Percentiles rank a stretch among this genome's conserved stretches.
These are phyloP conservation scores for Halictus ligatus DNA, from an alignment of 2,888 invertebrate genomes.

Conservation along the genomic window DNA sequence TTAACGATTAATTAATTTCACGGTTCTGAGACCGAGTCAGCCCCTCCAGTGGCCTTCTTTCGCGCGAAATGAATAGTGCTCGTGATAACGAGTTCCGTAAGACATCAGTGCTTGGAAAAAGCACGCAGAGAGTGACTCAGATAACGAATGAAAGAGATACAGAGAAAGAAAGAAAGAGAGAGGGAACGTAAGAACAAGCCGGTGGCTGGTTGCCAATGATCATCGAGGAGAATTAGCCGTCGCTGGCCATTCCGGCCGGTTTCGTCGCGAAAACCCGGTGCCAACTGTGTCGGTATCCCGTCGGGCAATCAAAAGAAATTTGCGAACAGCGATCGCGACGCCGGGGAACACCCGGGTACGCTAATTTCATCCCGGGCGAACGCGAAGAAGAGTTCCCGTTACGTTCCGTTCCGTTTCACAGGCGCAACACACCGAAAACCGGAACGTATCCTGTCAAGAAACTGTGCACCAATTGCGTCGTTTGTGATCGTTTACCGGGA, in stretches of 20 bases:
- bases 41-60: neutral
- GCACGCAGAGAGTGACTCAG: neutral
- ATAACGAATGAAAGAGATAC: neutral
- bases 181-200: neutral
- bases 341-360: neutral
- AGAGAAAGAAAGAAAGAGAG: neutral
- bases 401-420: neutral
- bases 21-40: neutral
- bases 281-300: constrained; percentile 25
- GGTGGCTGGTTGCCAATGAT: constrained; percentile 39
- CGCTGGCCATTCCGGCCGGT: neutral
- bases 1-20: constrained; percentile 10
- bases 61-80: constrained; percentile 17
- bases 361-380: neutral
- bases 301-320: constrained; percentile 35
- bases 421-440: neutral
- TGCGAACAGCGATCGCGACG: neutral
- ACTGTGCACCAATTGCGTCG: constrained; percentile 45
- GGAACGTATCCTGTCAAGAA: constrained; percentile 20
- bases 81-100: constrained; percentile 11
- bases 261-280: constrained; percentile 5
- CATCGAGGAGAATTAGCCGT: constrained; percentile 10
- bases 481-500: neutral
- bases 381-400: neutral
- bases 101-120: constrained; percentile 16